Evolutionary conservation across 2,888 invertebrate species (phyloP).

Genomic region (Euphydryas editha): DNA sequence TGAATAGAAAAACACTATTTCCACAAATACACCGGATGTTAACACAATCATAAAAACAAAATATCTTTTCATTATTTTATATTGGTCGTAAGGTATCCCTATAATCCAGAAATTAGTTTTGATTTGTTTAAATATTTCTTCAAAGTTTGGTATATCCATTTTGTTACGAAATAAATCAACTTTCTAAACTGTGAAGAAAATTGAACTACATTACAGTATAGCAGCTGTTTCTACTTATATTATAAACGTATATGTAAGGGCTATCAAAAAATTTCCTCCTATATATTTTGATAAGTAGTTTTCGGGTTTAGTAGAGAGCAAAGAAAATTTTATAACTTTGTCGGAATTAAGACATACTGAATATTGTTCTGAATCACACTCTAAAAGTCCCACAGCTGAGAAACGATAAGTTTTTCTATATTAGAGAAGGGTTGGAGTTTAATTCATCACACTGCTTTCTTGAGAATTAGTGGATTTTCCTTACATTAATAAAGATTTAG

Average conservation of each 20-base stretch:
- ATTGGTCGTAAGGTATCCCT: slow-evolving; percentile 56
- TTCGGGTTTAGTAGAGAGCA: too few relatives aligned
- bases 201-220: slow-evolving; percentile 20
- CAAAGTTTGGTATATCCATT: slow-evolving; percentile 53
- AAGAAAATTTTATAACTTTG: too few relatives aligned
- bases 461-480: too few relatives aligned
- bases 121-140: slow-evolving; percentile 58
- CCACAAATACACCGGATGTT: slow-evolving; percentile 50
- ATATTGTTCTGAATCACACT: too few relatives aligned
- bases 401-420: too few relatives aligned
- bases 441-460: too few relatives aligned
- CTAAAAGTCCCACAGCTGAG: too few relatives aligned
- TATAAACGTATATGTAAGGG: slow-evolving; percentile 11
- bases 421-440: too few relatives aligned
- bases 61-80: slow-evolving; percentile 51
- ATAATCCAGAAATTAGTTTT: slow-evolving; percentile 57
- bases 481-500: too few relatives aligned
- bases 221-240: slow-evolving; percentile 12
- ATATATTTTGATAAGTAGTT: too few relatives aligned
- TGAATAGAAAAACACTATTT: slow-evolving; percentile 56
- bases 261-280: background rate
- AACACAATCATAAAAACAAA: slow-evolving; percentile 45
- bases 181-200: slow-evolving; percentile 15
- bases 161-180: slow-evolving; percentile 3
- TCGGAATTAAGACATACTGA: too few relatives aligned